A percentile compares a stretch with the other conserved stretches of the same genome.
phyloP scores from a whole-genome alignment of 2,797 vertebrate species.

The Acomys russatus region DNA sequence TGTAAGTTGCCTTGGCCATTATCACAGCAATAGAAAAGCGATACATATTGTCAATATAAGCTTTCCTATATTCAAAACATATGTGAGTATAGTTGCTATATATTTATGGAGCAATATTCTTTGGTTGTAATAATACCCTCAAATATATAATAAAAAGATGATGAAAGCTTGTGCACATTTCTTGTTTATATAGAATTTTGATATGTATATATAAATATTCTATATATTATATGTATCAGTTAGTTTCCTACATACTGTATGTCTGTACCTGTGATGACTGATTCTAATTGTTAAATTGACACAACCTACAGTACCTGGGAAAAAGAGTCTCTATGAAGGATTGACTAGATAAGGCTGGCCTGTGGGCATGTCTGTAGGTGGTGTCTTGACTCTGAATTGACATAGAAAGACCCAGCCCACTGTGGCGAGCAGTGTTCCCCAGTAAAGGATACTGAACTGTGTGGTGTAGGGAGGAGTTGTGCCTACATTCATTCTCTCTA shows the following conservation, averaged over 20 bases:
- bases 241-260: not conserved
- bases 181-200: not conserved
- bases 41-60: not conserved
- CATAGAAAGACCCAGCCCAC: not conserved
- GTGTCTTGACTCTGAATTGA: not conserved
- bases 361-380: not conserved
- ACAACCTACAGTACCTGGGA: not conserved
- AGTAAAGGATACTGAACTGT: not conserved
- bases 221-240: too few relatives aligned
- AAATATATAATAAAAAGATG: not conserved
- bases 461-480: not conserved
- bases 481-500: not conserved
- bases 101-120: not conserved
- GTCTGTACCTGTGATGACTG: not conserved
- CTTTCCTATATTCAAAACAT: not conserved
- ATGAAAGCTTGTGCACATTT: not conserved
- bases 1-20: not conserved
- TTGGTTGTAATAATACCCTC: not conserved
- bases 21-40: not conserved
- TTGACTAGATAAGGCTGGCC: not conserved
- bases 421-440: not conserved
- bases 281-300: not conserved
- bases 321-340: not conserved
- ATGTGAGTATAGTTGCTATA: not conserved
- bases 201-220: not conserved